phyloP scores from a whole-genome alignment of 1,140 invertebrate species.

The Drosophila burlai region DNA sequence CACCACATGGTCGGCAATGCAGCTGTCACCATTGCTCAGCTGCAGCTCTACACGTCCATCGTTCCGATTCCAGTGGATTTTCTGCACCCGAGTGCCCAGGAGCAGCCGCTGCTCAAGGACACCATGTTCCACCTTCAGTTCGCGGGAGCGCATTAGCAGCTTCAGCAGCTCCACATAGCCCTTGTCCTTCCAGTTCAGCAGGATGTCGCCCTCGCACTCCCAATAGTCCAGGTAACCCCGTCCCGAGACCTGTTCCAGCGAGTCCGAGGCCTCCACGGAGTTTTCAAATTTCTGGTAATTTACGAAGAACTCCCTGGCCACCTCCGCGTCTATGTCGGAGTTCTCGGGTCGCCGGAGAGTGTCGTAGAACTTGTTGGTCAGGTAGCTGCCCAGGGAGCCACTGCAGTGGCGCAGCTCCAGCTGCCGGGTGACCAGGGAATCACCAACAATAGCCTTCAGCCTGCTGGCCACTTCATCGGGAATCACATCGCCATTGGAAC shows the following conservation, averaged over 20 bases:
- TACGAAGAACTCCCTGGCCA: constrained; percentile 85
- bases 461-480: constrained; percentile 69
- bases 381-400: constrained; percentile 86
- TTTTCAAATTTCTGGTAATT: constrained; percentile 87
- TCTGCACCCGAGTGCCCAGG: constrained; percentile 85
- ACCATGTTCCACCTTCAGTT: constrained; percentile 66
- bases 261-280: constrained; percentile 87
- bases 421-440: constrained; percentile 72
- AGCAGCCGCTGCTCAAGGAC: constrained; percentile 83
- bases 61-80: constrained; percentile 86
- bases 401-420: constrained; percentile 74
- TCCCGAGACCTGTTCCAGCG: constrained; percentile 88
- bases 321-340: constrained; percentile 72
- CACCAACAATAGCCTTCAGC: constrained; percentile 75
- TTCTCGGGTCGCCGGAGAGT: constrained; percentile 72
- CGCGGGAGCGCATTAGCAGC: constrained; percentile 87
- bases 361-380: constrained; percentile 79
- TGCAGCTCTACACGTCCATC: constrained; percentile 85
- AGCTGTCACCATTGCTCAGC: constrained; percentile 88
- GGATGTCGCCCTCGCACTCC: constrained; percentile 87
- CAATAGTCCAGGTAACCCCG: constrained; percentile 86
- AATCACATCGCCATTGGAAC: constrained; percentile 82
- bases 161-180: constrained; percentile 88
- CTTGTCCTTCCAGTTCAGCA: constrained; percentile 88
- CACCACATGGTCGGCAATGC: constrained; percentile 89